Evolutionary conservation across 2,888 invertebrate species (phyloP).

Genomic region (Campoplex nolae): DNA sequence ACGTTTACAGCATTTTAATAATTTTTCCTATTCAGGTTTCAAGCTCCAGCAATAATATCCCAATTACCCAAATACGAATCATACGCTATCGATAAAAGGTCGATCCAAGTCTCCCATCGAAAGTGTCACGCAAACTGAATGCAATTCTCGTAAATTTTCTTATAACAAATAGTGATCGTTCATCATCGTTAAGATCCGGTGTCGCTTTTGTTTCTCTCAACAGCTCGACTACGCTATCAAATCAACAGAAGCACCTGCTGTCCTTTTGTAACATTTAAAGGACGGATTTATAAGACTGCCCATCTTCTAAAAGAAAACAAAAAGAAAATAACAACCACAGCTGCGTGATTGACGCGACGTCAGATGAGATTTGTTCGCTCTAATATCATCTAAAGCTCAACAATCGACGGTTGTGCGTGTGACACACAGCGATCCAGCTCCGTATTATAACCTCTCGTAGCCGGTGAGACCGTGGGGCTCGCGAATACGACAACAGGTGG

Average conservation of each 20-base stretch:
- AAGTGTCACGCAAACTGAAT: neutral
- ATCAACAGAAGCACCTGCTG: neutral
- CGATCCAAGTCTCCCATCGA: constrained; percentile 44
- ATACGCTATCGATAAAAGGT: neutral
- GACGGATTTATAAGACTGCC: constrained; percentile 40
- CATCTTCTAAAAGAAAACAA: neutral
- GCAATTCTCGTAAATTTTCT: neutral
- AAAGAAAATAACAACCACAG: neutral
- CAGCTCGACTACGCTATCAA: constrained; percentile 33
- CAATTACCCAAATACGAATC: neutral
- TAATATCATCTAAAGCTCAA: constrained; percentile 68
- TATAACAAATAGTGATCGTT: neutral
- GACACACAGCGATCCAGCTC: constrained; percentile 72
- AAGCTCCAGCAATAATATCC: too few species aligned
- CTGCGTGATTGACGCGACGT: constrained; percentile 30
- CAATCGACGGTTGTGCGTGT: constrained; percentile 67
- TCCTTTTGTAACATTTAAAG: neutral
- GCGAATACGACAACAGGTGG: constrained; percentile 80
- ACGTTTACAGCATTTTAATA: constrained; percentile 35
- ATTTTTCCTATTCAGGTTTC: neutral
- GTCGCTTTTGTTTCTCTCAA: constrained; percentile 51
- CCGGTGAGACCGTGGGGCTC: constrained; percentile 65
- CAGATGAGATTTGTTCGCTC: constrained; percentile 26
- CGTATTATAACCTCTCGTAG: constrained; percentile 68
- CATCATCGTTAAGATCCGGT: neutral